phyloP scores from a whole-genome alignment of 2,888 invertebrate species.

The Erynnis tages region DNA sequence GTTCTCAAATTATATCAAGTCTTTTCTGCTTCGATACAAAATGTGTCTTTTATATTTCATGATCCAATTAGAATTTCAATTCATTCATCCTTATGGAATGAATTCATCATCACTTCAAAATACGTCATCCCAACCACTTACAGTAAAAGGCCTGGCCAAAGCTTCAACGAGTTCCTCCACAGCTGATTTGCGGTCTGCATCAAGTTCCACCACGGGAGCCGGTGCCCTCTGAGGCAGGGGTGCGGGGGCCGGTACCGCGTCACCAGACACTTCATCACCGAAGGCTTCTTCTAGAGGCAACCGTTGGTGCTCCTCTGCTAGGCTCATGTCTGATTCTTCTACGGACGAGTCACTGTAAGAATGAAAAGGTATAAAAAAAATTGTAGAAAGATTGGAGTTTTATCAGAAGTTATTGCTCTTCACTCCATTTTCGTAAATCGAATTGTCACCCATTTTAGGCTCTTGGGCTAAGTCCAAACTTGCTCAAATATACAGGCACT shows the following conservation, averaged over 20 bases:
- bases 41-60: too few relatives aligned
- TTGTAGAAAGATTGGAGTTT: too few relatives aligned
- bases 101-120: not conserved
- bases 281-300: constrained; percentile 68
- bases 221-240: constrained; percentile 63
- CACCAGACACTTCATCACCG: constrained; percentile 69
- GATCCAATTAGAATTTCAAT: too few relatives aligned
- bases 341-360: constrained; percentile 60
- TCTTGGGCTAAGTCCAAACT: too few relatives aligned
- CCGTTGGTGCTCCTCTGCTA: constrained; percentile 59
- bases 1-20: too few relatives aligned
- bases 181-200: constrained; percentile 61
- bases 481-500: too few relatives aligned
- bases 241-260: constrained; percentile 68
- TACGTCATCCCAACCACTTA: constrained; percentile 42
- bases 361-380: not conserved
- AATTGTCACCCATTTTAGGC: too few relatives aligned
- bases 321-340: constrained; percentile 54
- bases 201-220: constrained; percentile 60
- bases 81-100: too few relatives aligned
- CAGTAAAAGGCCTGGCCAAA: constrained; percentile 71
- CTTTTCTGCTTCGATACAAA: too few relatives aligned
- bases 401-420: too few relatives aligned
- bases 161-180: constrained; percentile 73
- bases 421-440: too few relatives aligned